Base-by-base conservation (phyloP, 2,113 vertebrate species). In the Boulengerochromis microlepis region DNA sequence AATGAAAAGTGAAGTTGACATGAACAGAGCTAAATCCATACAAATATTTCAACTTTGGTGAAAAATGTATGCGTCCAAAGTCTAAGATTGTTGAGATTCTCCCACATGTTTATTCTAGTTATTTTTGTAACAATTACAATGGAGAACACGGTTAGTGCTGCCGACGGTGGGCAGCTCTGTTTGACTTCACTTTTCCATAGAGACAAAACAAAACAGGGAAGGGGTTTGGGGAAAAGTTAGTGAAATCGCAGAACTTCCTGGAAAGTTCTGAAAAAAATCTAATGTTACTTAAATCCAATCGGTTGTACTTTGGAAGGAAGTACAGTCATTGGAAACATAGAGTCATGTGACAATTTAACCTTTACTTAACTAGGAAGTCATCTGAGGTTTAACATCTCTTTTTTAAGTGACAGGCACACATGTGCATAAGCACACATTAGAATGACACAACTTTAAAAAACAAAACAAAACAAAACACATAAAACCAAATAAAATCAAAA, bases 111-210 rank as follows among this genome's bases (percentile, higher is more conserved):
- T 66, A 33, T 33, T 64, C 59, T 33, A 66, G 61, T 66, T 38
- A 1, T 66, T 66, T 2, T 66, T 38, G 38, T 26, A 71, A 71
- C 42, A 71, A 71, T 71, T 42, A 71, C n/a, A 40, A 71, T 9
- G 38, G 22, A 26, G n/a, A 71, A 42, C 38, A 71, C 1, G 66
- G 38, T 42, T 71, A 71, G 8, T 45, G 38, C 22, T 71, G 38
- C 66, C 1, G 2, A 10, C 1, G 9, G 12, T 45, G 66, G 38
- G 66, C 38, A 74, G 66, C 22, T 26, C 8, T 74, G 66, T 26
- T 74, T 42, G 38, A 45, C 66, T 45, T 74, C 38, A 74, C 38
- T 45, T 71, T 71, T 45, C 66, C 38, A 74, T 45, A 74, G 13
- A 74, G 2, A 26, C 5, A 26, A 74, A 42, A 26, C 13, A 26